phyloP scores from a whole-genome alignment of 2,113 vertebrate genomes.

The Scalopus aquaticus region DNA sequence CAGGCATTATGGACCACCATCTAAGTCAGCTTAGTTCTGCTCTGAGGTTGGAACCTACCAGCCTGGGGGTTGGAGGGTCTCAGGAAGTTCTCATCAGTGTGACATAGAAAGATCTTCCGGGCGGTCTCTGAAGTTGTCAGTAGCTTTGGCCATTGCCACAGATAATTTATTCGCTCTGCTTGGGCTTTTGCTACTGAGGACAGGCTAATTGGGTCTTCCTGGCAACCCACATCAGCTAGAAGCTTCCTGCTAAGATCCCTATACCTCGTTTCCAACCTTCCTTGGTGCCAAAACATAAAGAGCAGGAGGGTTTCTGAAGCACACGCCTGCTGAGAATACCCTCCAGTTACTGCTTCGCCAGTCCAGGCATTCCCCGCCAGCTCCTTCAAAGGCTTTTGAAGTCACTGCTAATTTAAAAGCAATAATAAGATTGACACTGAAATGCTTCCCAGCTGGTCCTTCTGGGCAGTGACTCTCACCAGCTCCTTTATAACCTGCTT shows the following conservation, averaged over 20 bases:
- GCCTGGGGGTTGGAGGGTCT: background rate
- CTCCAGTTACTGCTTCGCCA: constrained; percentile 52
- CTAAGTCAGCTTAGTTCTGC: background rate
- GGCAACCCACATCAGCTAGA: constrained; percentile 48
- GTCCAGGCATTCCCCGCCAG: constrained; percentile 55
- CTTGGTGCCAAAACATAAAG: constrained; percentile 43
- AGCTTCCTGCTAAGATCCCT: constrained; percentile 61
- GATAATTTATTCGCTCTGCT: constrained; percentile 68
- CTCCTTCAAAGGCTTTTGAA: constrained; percentile 75
- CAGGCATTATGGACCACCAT: background rate
- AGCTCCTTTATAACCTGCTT: constrained; percentile 69
- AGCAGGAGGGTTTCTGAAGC: constrained; percentile 39
- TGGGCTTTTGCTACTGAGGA: constrained; percentile 47
- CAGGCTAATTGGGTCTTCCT: constrained; percentile 75
- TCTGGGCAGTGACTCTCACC: constrained; percentile 70
- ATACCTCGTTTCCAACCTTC: constrained; percentile 45
- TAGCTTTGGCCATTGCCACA: constrained; percentile 40
- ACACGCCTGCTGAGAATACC: constrained; percentile 62
- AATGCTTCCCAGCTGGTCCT: constrained; percentile 77
- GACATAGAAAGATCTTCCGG: background rate
- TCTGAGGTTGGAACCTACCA: background rate
- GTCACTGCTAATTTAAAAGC: constrained; percentile 78
- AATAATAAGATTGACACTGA: constrained; percentile 79
- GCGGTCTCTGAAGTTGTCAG: constrained; percentile 71
- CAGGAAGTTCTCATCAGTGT: background rate